Base-by-base conservation (phyloP, 2,888 invertebrate genomes). In the Agrotis exclamationis region DNA sequence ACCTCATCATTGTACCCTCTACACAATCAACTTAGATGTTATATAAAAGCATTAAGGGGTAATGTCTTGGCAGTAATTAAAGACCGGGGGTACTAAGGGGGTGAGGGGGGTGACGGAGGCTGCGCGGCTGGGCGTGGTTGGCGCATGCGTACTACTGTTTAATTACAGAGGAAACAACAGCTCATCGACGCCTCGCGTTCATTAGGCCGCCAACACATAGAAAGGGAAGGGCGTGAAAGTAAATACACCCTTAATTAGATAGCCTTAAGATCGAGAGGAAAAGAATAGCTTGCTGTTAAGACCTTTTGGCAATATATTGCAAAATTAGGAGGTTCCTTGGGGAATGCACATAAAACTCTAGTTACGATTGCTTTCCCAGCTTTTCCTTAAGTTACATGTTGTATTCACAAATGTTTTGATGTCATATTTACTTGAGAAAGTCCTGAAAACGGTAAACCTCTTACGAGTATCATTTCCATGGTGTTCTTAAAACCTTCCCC, bases 21-120 rank as follows among this genome's bases (percentile, higher is more conserved):
- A 47, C 24, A 76, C 74, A 85, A 83, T 82, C 79, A 82, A 76
- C 73, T 71, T 72, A 83, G 72, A 82, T 70, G 87, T 85, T 91
- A 93, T 91, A 93, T 93, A 92, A 87, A 89, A 90, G 91, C 89
- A 93, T 94, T 93, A 94, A 92, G 93, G 95, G 95, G 90, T 96
- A 95, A 96, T 95, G 95, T 96, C 93, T 94, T 91, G 94, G 93
- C 93, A 93, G 95, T 95, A 95, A 95, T 95, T 95, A 95, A 94
- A 91, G 84, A 83, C 91, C 86, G 86, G 85, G 87, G 84, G 78
- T 86, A 87, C n/a, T 47, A 28, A 20, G 33, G 53, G 70, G 84
- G 84, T 73, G 82, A 76, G 83, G 87, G 80, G 85, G 86, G 74
- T 84, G 86, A 72, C 85, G 93, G 96, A 95, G 94, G 95, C 95